Evolutionary conservation across 2,888 invertebrate species (phyloP).

Genomic region (Drepana falcataria): DNA sequence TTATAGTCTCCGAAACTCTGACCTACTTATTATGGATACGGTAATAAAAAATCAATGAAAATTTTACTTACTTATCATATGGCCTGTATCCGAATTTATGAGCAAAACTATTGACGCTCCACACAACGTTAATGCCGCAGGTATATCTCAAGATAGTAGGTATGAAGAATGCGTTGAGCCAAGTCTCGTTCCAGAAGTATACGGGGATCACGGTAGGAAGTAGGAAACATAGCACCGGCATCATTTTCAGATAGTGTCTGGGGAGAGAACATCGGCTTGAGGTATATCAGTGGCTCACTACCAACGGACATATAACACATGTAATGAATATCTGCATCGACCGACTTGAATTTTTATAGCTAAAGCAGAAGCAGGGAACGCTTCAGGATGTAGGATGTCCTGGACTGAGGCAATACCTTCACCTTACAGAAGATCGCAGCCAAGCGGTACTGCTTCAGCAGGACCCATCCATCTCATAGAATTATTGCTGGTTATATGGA

Average conservation of each 20-base stretch:
- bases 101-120: constrained; percentile 95
- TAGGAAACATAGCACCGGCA: constrained; percentile 88
- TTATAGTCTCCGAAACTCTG: neutral
- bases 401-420: too few species aligned
- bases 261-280: neutral
- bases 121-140: constrained; percentile 88
- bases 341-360: too few species aligned
- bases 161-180: constrained; percentile 85
- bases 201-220: constrained; percentile 89
- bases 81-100: constrained; percentile 94
- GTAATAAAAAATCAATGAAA: neutral
- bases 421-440: too few species aligned
- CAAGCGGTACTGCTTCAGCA: too few species aligned
- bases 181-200: constrained; percentile 86
- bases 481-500: too few species aligned
- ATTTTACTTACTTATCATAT: constrained; percentile 85
- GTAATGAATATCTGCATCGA: too few species aligned
- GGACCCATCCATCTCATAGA: too few species aligned
- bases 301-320: too few species aligned
- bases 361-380: too few species aligned
- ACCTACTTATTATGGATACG: neutral
- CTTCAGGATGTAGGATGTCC: too few species aligned
- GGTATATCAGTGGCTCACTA: too few species aligned
- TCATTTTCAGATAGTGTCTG: constrained; percentile 85
- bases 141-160: constrained; percentile 88